These are phyloP conservation scores for Cerastis leucographa DNA, from an alignment of 2,888 invertebrate genomes.

Conservation along the genomic window DNA sequence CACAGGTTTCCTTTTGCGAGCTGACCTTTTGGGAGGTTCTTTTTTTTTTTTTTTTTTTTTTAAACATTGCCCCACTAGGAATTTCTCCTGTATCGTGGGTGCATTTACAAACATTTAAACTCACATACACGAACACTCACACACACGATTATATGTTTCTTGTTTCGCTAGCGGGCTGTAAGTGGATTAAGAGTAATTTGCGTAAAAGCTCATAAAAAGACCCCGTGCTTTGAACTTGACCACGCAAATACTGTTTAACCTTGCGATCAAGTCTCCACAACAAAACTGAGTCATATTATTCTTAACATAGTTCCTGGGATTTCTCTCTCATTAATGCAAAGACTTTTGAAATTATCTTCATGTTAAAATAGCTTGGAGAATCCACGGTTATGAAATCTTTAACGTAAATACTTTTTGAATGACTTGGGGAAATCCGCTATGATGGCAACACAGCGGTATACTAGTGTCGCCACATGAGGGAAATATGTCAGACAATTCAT, in stretches of 20 bases:
- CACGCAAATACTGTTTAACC: not conserved
- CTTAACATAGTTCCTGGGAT: conserved; percentile 24
- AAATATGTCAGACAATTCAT: conserved; percentile 39
- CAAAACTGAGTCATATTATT: conserved; percentile 26
- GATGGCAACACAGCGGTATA: conserved; percentile 42
- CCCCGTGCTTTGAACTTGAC: conserved; percentile 8
- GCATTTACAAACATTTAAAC: too few species aligned
- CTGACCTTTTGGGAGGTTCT: not conserved
- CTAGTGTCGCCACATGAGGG: conserved; percentile 20
- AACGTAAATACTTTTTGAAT: conserved; percentile 29
- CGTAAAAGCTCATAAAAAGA: not conserved
- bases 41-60: too few species aligned
- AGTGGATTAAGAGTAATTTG: not conserved
- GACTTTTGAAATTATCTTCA: conserved; percentile 11
- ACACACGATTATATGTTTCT: not conserved
- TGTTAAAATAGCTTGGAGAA: conserved; percentile 27
- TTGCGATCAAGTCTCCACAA: not conserved
- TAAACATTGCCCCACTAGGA: too few species aligned
- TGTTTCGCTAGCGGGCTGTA: not conserved
- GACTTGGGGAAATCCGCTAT: conserved; percentile 49
- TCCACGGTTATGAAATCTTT: conserved; percentile 32
- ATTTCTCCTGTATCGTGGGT: too few species aligned
- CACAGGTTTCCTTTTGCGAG: not conserved
- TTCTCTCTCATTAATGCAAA: conserved; percentile 36
- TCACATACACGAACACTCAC: too few species aligned